Percentiles rank a stretch among this genome's conserved stretches.
These are phyloP conservation scores for Physeter macrocephalus DNA, from an alignment of 2,113 vertebrate species.

Conservation along the genomic window DNA sequence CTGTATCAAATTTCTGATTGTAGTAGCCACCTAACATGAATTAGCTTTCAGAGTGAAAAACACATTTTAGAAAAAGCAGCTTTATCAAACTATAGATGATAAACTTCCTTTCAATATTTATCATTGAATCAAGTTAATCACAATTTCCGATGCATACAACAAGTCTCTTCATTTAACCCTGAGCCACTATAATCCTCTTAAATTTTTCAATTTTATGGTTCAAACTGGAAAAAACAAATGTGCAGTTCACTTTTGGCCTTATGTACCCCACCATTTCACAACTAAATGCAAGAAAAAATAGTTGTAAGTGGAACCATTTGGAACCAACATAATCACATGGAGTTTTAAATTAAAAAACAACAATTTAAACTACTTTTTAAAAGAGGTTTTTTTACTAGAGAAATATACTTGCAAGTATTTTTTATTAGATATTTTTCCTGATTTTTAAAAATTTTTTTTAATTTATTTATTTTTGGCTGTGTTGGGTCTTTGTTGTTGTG, in stretches of 20 bases:
- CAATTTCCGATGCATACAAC: background rate
- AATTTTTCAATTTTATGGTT: background rate
- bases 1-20: background rate
- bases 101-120: background rate
- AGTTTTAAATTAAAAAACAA: background rate
- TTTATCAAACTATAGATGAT: background rate
- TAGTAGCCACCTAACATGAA: background rate
- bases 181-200: background rate
- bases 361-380: background rate
- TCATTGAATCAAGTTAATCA: background rate
- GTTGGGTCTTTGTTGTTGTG: too few species aligned
- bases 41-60: background rate
- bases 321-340: background rate
- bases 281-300: constrained; percentile 17
- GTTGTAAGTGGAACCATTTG: background rate
- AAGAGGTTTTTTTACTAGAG: background rate
- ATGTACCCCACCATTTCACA: background rate
- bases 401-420: background rate
- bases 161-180: background rate
- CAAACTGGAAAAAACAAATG: background rate
- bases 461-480: too few species aligned
- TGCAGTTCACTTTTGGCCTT: background rate
- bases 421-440: background rate
- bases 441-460: background rate
- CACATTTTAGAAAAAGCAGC: background rate